Evolutionary conservation across 2,113 vertebrate genomes (phyloP), one percentile per base, ranked within the genome.

Genomic region (Hucho hucho): DNA sequence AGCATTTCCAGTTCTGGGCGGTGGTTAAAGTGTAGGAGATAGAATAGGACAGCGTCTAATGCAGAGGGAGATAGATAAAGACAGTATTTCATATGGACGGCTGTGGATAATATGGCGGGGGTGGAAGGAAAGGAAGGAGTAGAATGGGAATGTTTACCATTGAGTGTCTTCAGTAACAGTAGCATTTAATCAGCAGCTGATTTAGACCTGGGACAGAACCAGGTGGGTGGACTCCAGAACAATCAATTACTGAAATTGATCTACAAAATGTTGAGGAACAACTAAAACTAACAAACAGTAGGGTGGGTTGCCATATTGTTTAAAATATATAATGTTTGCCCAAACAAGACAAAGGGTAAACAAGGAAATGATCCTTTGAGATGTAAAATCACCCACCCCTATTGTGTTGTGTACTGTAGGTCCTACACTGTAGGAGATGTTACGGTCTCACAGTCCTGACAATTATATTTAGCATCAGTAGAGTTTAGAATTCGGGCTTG

Each of bases 201-300:
- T 89, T 87, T 86, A 84, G 77, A 68, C 76, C 72, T 32, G 22
- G 76, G 73, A 83, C 78, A 81, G 79, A 53, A 53, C 75, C 76
- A 86, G 80, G 81, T 81, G 84, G 79, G 75, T 75, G 80, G 70
- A 85, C 80, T 83, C 77, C 71, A 78, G 72, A 84, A 77, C 81
- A 85, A 90, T 89, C 81, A 82, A 83, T 88, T 86, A 83, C 85
- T 74, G 73, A 53, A 82, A 72, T 79, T 79, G 81, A 89, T 87
- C 80, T 83, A 76, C 85, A 79, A 75, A 83, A 80, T 65, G 12
- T 64, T 46, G 16, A 18, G 37, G 79, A 70, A 86, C 81, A 84
- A 87, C 72, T 74, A 71, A 74, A 84, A 14, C 65, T 32, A 68
- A 14, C 3, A 37, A 43, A 18, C 49, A 53, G 18, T 29, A 43